Evolutionary conservation across 1,140 invertebrate genomes (phyloP).

Genomic region (Lithobius niger): DNA sequence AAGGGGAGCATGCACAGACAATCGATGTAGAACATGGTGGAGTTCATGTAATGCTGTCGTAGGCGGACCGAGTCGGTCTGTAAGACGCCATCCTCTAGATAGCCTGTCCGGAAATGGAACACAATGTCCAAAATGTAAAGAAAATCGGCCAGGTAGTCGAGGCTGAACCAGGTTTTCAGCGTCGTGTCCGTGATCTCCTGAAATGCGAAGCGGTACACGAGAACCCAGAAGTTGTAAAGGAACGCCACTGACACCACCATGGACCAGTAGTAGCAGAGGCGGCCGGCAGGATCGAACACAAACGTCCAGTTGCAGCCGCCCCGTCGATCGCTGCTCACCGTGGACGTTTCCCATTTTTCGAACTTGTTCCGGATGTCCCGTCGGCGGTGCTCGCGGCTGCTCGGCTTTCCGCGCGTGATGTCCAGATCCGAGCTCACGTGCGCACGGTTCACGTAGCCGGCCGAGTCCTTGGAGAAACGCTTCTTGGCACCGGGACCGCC

Average conservation of each 20-base stretch:
- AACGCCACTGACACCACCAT: constrained; percentile 95
- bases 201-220: constrained; percentile 96
- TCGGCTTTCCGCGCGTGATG: constrained; percentile 43
- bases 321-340: constrained; percentile 17
- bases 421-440: constrained; percentile 54
- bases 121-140: constrained; percentile 91
- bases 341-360: constrained; percentile 31
- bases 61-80: constrained; percentile 89
- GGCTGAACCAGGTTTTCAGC: constrained; percentile 83
- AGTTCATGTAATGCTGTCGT: constrained; percentile 95
- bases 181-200: constrained; percentile 58
- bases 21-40: constrained; percentile 97
- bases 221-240: constrained; percentile 98
- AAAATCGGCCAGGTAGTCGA: constrained; percentile 94
- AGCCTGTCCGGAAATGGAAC: constrained; percentile 94
- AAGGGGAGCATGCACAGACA: constrained; percentile 91
- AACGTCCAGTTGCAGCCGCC: constrained; percentile 67
- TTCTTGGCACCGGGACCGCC: constrained; percentile 21
- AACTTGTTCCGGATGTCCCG: constrained; percentile 52
- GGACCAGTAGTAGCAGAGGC: constrained; percentile 89
- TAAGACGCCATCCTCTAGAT: constrained; percentile 87
- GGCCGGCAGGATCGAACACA: constrained; percentile 71
- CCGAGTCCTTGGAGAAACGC: constrained; percentile 54
- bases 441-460: constrained; percentile 48
- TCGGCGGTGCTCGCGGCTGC: constrained; percentile 33